A percentile compares a stretch with the other conserved stretches of the same genome.
Evolutionary conservation across 2,888 invertebrate genomes (phyloP).

Genomic region (Petrophora chlorosata): DNA sequence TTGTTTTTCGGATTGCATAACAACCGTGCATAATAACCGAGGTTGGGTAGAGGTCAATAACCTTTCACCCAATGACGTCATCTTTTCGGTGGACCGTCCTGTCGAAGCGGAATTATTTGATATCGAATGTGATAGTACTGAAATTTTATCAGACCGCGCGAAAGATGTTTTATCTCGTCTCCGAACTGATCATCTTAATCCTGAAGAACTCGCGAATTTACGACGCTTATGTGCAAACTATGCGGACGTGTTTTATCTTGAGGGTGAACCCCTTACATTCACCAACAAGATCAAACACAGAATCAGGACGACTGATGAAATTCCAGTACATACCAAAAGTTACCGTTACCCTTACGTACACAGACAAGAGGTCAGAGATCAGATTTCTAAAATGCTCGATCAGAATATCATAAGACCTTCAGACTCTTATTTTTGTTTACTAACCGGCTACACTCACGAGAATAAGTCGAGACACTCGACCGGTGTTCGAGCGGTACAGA

Average conservation of each 20-base stretch:
- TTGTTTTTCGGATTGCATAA: conserved; percentile 29
- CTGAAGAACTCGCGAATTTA: conserved; percentile 37
- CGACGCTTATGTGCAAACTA: too few relatives aligned
- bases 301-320: conserved; percentile 18
- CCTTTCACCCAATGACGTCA: conserved; percentile 29
- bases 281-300: conserved; percentile 18
- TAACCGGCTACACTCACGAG: too few relatives aligned
- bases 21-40: conserved; percentile 33
- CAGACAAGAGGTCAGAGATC: conserved; percentile 22
- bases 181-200: conserved; percentile 42
- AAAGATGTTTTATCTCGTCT: conserved; percentile 35
- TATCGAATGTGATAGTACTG: conserved; percentile 25
- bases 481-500: too few relatives aligned
- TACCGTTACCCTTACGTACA: conserved; percentile 23
- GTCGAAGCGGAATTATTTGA: conserved; percentile 32
- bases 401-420: conserved; percentile 21
- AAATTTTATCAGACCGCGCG: conserved; percentile 15
- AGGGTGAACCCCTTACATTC: conserved; percentile 26
- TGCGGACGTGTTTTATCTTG: conserved; percentile 35
- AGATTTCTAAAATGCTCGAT: conserved; percentile 15
- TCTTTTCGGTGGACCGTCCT: conserved; percentile 35
- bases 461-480: too few relatives aligned
- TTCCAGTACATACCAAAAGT: conserved; percentile 20
- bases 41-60: conserved; percentile 36
- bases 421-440: too few relatives aligned